Evolutionary conservation across 2,113 vertebrate species (phyloP), one percentile per base, ranked within the genome.

Genomic region (Saimiri boliviensis): DNA sequence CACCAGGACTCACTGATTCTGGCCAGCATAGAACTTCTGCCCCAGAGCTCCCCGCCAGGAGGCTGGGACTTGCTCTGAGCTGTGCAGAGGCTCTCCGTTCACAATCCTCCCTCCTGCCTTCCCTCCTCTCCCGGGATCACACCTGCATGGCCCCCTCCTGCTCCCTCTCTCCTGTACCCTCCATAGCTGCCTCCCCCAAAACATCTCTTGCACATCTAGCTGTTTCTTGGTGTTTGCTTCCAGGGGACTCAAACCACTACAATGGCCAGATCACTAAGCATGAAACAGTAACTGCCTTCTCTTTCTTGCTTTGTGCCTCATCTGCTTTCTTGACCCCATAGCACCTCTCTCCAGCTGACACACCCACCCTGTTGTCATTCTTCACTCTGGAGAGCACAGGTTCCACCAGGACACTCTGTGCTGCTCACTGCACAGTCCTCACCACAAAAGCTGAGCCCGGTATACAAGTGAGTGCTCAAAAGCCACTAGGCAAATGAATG

Each of bases 1-100:
- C 8, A 13, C 6, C 2, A 20, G 47, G 66, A 23, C 23, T 40
- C n/a, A 0, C 5, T 2, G 6, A 0, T 52, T 30, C 13, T 73
- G 66, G 5, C 42, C 60, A 49, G 37, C 8, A 1, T 27, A 3
- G 80, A 37, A 9, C 37, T 60, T 16, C 13, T 47, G 10, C 6
- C 14, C 45, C 27, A 49, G 6, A 79, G 76, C 45, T 32, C 20
- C 11, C 60, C 25, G 27, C 11, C 23, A 30, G 60, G 11, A 32
- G 9, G 60, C 25, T 66, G 60, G 25, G 60, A 66, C 60, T 52
- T 52, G 60, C 60, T 30, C 60, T 12, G 25, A 66, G 60, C 60
- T 27, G 25, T 27, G 60, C 60, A 27, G 60, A 30, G 27, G 60
- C 60, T 30, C 6, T 30, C 5, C 27, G 60, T 10, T 27, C 60